Percentiles rank a stretch among this genome's conserved stretches.
Evolutionary conservation across 2,113 vertebrate species (phyloP).

Genomic region (Rhabdomys dilectus): DNA sequence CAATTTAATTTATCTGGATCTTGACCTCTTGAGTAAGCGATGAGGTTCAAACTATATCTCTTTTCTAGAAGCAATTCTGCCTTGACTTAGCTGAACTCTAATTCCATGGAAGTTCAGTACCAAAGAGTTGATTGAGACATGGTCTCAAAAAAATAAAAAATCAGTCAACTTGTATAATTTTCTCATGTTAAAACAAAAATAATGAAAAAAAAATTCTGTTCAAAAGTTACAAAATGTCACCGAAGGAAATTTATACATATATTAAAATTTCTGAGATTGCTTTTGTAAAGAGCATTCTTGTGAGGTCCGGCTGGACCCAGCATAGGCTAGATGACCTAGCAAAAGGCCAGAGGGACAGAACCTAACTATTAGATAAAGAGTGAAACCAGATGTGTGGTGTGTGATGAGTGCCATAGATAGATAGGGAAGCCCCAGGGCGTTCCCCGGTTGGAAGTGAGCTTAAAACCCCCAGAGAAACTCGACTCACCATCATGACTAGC

Average conservation of each 20-base stretch:
- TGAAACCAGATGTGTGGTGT: too few relatives aligned
- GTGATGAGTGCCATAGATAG: too few relatives aligned
- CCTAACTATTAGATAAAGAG: too few relatives aligned
- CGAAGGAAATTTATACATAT: not conserved
- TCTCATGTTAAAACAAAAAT: not conserved
- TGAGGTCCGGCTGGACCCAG: too few relatives aligned
- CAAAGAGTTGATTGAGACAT: not conserved
- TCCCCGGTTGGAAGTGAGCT: too few relatives aligned
- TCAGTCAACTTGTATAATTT: not conserved
- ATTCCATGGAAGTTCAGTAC: not conserved
- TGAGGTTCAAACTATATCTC: not conserved
- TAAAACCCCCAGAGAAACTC: too few relatives aligned
- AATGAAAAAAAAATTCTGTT: not conserved
- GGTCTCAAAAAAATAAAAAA: not conserved
- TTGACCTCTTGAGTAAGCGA: not conserved
- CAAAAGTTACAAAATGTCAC: slow-evolving; percentile 33
- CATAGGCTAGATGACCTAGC: too few relatives aligned
- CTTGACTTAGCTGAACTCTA: not conserved
- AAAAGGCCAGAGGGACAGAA: too few relatives aligned
- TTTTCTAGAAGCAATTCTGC: not conserved
- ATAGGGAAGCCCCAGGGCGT: too few relatives aligned
- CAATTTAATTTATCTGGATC: not conserved
- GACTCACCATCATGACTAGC: too few relatives aligned
- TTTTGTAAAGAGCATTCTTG: too few relatives aligned
- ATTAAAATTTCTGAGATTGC: not conserved